Base-by-base conservation (phyloP, 1,140 invertebrate genomes). In the Acyrthosiphon pisum region DNA sequence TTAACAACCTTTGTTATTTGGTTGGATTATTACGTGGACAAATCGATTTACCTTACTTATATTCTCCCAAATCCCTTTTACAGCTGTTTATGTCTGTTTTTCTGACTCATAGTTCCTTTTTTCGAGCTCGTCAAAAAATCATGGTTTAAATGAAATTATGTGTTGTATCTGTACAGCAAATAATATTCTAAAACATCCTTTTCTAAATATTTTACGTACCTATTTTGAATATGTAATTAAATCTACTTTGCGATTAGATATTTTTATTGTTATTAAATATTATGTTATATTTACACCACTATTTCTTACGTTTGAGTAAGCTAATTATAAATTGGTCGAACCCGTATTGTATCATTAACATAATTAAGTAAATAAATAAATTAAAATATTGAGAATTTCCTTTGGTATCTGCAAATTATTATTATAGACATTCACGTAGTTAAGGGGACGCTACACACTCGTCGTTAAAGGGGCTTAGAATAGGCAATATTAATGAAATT, bases 21-120 rank as follows among this genome's bases (percentile, higher is more conserved):
- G 0, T 68, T n/a, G 14, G 14, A 53, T 6, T 22, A 53, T 22
- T 53, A 22, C 0, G 1, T n/a, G 11, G 1, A 11, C 2, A n/a
- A 68, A 68, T 14, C 14, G 0, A 68, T n/a, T n/a, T 30, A 68
- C 26, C 30, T 68, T 56, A n/a, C 6, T 4, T n/a, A n/a, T 18
- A n/a, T n/a, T n/a, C 60, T 30, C 26, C 26, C 26, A 30, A 60
- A 60, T 60, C 9, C 20, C 9, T 60, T 60, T 30, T 1, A 60
- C 48, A 30, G 8, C 8, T 46, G 26, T 18, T 68, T 4, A 18
- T n/a, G 4, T 68, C 9, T 6, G 6, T n/a, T n/a, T n/a, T 68
- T n/a, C 30, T 68, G 4, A 18, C 4, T n/a, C 3, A 18, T n/a
- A 18, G 14, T 68, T 68, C 0, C 60, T 2, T 68, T 68, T 41